phyloP scores from a whole-genome alignment of 2,888 invertebrate species.

The Apotomis capreana region DNA sequence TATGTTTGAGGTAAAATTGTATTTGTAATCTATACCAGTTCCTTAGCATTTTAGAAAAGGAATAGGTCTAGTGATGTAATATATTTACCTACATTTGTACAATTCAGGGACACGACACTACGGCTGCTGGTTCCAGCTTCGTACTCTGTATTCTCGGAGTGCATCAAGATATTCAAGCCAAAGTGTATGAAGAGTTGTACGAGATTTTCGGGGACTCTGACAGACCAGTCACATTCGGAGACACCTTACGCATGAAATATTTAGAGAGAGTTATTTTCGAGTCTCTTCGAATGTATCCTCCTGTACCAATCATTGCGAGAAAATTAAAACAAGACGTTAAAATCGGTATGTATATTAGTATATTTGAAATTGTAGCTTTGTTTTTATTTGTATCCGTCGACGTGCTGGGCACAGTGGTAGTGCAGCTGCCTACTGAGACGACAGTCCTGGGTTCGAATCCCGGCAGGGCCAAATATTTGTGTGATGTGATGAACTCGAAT shows the following conservation, averaged over 20 bases:
- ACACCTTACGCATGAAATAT: constrained; percentile 92
- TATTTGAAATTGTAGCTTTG: no score
- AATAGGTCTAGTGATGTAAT: background rate
- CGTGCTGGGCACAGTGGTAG: no score
- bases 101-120: constrained; percentile 75
- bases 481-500: no score
- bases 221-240: constrained; percentile 89
- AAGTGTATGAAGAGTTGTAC: constrained; percentile 88
- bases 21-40: background rate
- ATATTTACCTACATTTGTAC: background rate
- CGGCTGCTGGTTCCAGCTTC: constrained; percentile 92
- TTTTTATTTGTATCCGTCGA: no score
- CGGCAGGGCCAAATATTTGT: no score
- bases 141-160: constrained; percentile 91
- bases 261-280: constrained; percentile 91
- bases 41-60: background rate
- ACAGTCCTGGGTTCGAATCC: no score
- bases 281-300: constrained; percentile 90
- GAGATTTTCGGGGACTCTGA: constrained; percentile 91
- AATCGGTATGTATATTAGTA: constrained; percentile 75
- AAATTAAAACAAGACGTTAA: constrained; percentile 87
- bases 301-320: constrained; percentile 90
- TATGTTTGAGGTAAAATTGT: constrained; percentile 89
- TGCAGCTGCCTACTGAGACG: no score
- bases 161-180: constrained; percentile 90